These are phyloP conservation scores for Folsomia candida DNA, from an alignment of 2,888 invertebrate species.

Conservation along the genomic window DNA sequence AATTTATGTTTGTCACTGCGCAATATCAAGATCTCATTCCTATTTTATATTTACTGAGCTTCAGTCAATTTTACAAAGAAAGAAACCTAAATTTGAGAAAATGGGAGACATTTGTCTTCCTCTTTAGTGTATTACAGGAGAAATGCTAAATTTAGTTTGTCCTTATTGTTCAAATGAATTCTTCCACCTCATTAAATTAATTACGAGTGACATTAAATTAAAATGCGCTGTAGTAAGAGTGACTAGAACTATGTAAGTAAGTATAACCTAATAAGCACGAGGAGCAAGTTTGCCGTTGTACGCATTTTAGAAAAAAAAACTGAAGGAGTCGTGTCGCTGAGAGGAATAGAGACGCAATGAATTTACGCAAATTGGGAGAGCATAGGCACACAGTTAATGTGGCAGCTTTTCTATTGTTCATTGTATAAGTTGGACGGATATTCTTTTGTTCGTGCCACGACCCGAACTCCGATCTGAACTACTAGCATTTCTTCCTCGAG, in stretches of 20 bases:
- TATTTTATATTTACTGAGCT: not conserved
- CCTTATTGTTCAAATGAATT: not conserved
- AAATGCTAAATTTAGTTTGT: not conserved
- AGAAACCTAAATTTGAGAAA: not conserved
- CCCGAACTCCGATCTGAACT: not conserved
- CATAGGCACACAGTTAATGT: not conserved
- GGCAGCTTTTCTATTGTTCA: slow-evolving; percentile 2
- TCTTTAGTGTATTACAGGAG: not conserved
- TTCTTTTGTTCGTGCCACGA: slow-evolving; percentile 4
- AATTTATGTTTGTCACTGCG: not conserved
- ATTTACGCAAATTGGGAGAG: not conserved
- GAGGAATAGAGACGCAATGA: not conserved
- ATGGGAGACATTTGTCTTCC: not conserved
- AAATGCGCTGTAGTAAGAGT: not conserved
- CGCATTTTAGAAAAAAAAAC: not conserved
- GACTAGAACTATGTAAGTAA: not conserved
- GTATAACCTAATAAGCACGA: not conserved
- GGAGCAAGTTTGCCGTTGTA: not conserved
- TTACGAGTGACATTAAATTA: not conserved
- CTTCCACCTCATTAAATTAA: slow-evolving; percentile 15
- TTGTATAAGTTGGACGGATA: not conserved
- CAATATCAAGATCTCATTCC: not conserved
- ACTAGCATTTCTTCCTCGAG: not conserved
- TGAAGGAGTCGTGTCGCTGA: too few species aligned
- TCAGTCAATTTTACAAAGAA: not conserved